Evolutionary conservation across 2,113 vertebrate genomes (phyloP), one percentile per base, ranked within the genome.

Genomic region (Emydocephalus ijimae): DNA sequence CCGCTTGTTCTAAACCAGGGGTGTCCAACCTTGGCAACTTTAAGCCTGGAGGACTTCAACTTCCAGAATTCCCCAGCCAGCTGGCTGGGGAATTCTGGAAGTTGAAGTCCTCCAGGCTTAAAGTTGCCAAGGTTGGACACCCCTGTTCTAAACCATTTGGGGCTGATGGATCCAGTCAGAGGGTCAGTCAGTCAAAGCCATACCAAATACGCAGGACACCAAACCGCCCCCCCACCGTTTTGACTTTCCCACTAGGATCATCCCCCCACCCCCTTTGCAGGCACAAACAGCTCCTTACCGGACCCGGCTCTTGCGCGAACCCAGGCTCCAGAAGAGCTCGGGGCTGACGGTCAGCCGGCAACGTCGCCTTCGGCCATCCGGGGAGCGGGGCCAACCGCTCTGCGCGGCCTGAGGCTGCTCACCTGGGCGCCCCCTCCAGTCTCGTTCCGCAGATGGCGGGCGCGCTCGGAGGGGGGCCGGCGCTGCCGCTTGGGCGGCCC

Each of bases 371-470:
- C 69, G n/a, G 69, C 69, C 69, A 74, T 48, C 85, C 10, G 85
- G 39, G 39, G 39, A 26, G 57, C 10, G 20, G 20, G 7, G 0
- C 0, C 39, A 21, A 18, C 21, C 43, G 20, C 85, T 45, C 7
- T 26, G 34, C 21, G 34, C 85, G 14, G 45, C 45, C 43, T 0
- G 81, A 10, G 85, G 85, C 85, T 26, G 48, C 85, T 52, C 48
- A 87, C 85, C 85, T 87, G 97, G 94, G 96, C 93, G 45, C 96
- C 90, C 39, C 24, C 20, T 56, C 55, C 93, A 86, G 74, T 94
- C 94, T 96, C 96, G 50, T 96, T 98, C 96, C 98, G 98, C 88
- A 98, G 98, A 97, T 98, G 97, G 98, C 96, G 94, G 98, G 98
- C 61, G 97, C 96, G 90, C 96, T 97, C 96, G 98, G 98, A 54